phyloP scores from a whole-genome alignment of 1,140 invertebrate genomes.

The Alviniconcha marisindica region DNA sequence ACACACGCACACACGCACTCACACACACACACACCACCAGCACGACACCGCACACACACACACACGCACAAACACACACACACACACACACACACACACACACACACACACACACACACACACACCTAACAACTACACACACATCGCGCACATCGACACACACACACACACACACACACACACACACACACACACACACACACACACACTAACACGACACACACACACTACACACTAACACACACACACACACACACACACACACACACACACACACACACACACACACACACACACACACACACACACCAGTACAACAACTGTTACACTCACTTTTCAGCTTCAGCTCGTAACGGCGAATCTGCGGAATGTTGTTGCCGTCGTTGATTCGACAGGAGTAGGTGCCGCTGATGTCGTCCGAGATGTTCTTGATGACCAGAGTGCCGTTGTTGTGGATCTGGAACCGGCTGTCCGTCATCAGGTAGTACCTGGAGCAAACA shows the following conservation, averaged over 20 bases:
- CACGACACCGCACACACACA: no score
- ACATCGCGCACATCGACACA: not conserved
- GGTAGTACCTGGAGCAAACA: constrained; percentile 36
- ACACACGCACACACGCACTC: no score
- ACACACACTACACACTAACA: constrained; percentile 4
- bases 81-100: not conserved
- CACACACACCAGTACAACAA: constrained; percentile 1
- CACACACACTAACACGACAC: not conserved
- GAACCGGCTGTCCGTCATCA: constrained; percentile 28
- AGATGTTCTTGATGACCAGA: constrained; percentile 45
- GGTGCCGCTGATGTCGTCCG: constrained; percentile 48
- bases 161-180: not conserved
- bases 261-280: constrained; percentile 6
- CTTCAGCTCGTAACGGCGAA: constrained; percentile 53
- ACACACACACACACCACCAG: no score
- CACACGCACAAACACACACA: no score
- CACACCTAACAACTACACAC: not conserved
- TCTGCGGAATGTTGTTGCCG: constrained; percentile 39
- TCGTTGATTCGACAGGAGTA: constrained; percentile 55
- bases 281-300: not conserved
- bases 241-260: constrained; percentile 4
- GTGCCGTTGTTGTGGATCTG: constrained; percentile 53
- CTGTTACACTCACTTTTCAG: constrained; percentile 52
- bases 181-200: constrained; percentile 11
- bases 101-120: not conserved